Conservation (phyloP, 2,888 invertebrate genomes). For the Cartodere bifasciata region DNA sequence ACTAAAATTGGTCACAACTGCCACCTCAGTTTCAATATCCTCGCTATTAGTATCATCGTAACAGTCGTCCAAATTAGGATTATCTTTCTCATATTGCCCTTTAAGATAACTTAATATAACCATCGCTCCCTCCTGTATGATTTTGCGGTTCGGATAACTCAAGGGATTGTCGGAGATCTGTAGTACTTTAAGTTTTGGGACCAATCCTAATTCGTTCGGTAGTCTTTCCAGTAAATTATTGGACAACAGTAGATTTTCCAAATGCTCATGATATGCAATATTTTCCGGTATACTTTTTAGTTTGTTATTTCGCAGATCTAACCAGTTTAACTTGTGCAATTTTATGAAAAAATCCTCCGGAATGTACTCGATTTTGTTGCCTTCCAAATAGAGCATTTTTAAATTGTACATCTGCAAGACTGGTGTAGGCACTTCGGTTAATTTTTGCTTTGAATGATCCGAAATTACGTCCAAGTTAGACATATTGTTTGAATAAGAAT, state of each 20-base stretch:
- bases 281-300: constrained; percentile 42
- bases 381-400: constrained; percentile 42
- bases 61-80: no score
- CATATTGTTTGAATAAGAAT: no score
- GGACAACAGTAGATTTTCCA: constrained; percentile 51
- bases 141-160: constrained; percentile 41
- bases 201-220: constrained; percentile 48
- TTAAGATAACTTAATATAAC: constrained; percentile 25
- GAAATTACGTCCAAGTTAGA: constrained; percentile 28
- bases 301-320: constrained; percentile 51
- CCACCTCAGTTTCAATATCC: background rate
- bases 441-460: constrained; percentile 29
- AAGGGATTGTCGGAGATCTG: constrained; percentile 51
- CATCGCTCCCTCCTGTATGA: constrained; percentile 41
- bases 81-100: constrained; percentile 21
- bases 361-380: constrained; percentile 41
- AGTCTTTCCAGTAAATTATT: constrained; percentile 46
- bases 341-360: constrained; percentile 46
- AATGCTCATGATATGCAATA: constrained; percentile 42
- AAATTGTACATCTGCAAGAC: constrained; percentile 28
- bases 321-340: constrained; percentile 45
- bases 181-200: constrained; percentile 45
- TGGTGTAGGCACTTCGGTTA: constrained; percentile 24
- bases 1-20: no score
- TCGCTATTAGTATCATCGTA: constrained; percentile 7